Percentiles rank a stretch among this genome's conserved stretches.
These are phyloP conservation scores for Adelognathus sp. DNA, from an alignment of 2,888 invertebrate genomes.

Conservation along the genomic window DNA sequence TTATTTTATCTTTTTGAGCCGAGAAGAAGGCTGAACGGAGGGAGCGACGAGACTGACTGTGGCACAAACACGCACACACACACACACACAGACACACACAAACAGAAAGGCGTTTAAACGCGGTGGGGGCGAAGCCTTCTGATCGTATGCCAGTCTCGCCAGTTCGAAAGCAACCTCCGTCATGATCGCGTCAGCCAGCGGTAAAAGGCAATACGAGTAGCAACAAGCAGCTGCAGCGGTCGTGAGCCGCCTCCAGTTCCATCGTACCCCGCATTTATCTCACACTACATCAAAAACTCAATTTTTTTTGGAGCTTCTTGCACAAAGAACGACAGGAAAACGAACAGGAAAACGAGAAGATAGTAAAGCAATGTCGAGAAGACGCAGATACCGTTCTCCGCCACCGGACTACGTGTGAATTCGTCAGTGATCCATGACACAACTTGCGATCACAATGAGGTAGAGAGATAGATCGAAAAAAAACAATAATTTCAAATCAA, in stretches of 20 bases:
- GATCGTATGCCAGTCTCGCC: constrained; percentile 77
- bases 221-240: constrained; percentile 41
- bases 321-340: constrained; percentile 7
- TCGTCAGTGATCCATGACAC: background rate
- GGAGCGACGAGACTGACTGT: constrained; percentile 49
- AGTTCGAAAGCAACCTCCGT: constrained; percentile 80
- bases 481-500: background rate
- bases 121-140: constrained; percentile 73
- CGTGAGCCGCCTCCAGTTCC: background rate
- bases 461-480: constrained; percentile 15
- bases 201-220: constrained; percentile 44
- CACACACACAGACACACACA: background rate
- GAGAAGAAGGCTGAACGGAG: constrained; percentile 63
- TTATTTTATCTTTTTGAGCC: constrained; percentile 65
- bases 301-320: no score
- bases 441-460: background rate
- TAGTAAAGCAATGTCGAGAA: constrained; percentile 49
- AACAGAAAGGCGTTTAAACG: constrained; percentile 36
- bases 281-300: background rate
- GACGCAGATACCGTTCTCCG: constrained; percentile 55
- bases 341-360: background rate
- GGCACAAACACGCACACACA: constrained; percentile 21
- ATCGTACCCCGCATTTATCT: background rate
- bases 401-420: constrained; percentile 44
- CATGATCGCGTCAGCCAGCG: constrained; percentile 78